These are phyloP conservation scores for Sardina pilchardus DNA, from an alignment of 2,113 vertebrate genomes.

Conservation along the genomic window DNA sequence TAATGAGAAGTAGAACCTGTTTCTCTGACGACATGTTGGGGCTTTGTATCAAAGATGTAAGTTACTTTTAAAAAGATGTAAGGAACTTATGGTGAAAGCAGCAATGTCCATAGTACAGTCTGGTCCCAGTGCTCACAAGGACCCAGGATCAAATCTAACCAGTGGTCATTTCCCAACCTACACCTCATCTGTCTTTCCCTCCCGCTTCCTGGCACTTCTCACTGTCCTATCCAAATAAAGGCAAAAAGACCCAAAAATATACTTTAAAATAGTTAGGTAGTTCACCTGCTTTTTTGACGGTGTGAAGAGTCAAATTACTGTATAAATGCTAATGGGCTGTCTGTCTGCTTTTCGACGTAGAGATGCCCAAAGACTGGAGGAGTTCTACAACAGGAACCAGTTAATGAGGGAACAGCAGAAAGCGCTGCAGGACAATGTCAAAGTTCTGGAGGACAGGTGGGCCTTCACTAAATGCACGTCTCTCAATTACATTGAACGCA, in stretches of 20 bases:
- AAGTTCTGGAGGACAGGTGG: conserved; percentile 88
- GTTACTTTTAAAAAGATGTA: too few species aligned
- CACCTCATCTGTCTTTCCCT: too few species aligned
- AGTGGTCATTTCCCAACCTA: too few species aligned
- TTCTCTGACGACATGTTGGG: background rate
- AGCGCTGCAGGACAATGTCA: conserved; percentile 83
- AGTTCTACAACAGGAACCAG: conserved; percentile 90
- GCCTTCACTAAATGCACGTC: background rate
- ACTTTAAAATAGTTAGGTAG: too few species aligned
- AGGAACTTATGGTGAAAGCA: background rate
- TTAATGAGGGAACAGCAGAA: conserved; percentile 90
- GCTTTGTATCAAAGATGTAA: background rate
- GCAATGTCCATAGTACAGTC: too few species aligned
- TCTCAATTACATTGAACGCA: background rate
- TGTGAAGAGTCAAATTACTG: background rate
- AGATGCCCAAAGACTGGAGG: conserved; percentile 92
- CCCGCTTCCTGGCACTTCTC: background rate
- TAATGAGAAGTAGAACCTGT: background rate
- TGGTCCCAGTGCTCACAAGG: too few species aligned
- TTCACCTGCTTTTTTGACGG: background rate
- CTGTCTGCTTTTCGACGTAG: conserved; percentile 61
- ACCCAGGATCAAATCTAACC: too few species aligned
- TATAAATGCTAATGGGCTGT: background rate
- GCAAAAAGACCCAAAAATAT: too few species aligned
- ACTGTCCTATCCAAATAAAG: too few species aligned